A percentile compares a stretch with the other conserved stretches of the same genome.
Evolutionary conservation across 2,888 invertebrate genomes (phyloP).

Genomic region (Pycnomerus fuliginosus): DNA sequence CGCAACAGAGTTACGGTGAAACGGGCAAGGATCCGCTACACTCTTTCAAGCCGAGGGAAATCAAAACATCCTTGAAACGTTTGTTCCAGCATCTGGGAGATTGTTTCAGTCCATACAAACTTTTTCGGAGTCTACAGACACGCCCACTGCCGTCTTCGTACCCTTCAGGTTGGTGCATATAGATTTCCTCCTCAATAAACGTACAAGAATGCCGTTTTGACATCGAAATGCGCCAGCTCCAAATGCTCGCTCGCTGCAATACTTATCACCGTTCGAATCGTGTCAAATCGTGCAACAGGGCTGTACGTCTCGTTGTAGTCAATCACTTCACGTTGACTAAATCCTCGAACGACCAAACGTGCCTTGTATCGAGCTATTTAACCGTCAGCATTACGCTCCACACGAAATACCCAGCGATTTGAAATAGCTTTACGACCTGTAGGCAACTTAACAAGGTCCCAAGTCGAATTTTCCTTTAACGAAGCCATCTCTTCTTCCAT

Average conservation of each 20-base stretch:
- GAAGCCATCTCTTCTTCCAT: no score
- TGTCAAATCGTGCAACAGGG: slow-evolving; percentile 33
- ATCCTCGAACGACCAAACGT: background rate
- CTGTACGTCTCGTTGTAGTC: slow-evolving; percentile 38
- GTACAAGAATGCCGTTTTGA: slow-evolving; percentile 33
- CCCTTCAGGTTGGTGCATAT: slow-evolving; percentile 32
- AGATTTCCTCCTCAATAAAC: slow-evolving; percentile 27
- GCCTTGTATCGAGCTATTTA: slow-evolving; percentile 1
- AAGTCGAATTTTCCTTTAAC: no score
- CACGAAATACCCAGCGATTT: slow-evolving; percentile 1
- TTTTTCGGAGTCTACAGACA: slow-evolving; percentile 40
- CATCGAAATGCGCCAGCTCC: slow-evolving; percentile 35
- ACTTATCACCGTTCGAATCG: slow-evolving; percentile 31
- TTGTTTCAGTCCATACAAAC: slow-evolving; percentile 46
- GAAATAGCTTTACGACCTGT: background rate
- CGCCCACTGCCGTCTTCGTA: slow-evolving; percentile 32
- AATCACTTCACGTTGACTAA: slow-evolving; percentile 27
- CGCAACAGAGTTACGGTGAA: slow-evolving; percentile 19
- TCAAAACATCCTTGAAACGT: slow-evolving; percentile 35
- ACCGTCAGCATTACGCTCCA: background rate
- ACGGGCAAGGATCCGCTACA: slow-evolving; percentile 40
- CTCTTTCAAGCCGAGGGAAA: slow-evolving; percentile 20
- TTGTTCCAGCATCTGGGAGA: slow-evolving; percentile 43
- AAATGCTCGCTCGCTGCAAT: slow-evolving; percentile 34
- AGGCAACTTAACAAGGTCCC: no score